Evolutionary conservation across 2,888 invertebrate species (phyloP).

Genomic region (Emmelina monodactyla): DNA sequence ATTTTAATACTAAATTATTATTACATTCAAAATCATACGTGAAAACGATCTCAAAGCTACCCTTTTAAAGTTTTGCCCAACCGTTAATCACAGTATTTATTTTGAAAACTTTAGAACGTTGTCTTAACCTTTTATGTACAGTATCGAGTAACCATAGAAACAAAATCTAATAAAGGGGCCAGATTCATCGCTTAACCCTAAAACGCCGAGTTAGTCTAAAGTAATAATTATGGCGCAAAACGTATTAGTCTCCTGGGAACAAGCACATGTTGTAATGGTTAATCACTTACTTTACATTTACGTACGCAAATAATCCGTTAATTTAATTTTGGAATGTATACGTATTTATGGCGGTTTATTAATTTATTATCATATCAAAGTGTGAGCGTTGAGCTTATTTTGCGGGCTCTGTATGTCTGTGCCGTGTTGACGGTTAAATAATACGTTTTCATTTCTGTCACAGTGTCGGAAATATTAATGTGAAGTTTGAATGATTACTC

Average conservation of each 20-base stretch:
- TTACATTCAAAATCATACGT: too few relatives aligned
- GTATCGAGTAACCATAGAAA: too few relatives aligned
- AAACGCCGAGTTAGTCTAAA: conserved; percentile 60
- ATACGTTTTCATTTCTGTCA: neutral
- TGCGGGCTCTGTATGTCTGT: conserved; percentile 43
- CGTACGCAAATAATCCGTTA: conserved; percentile 60
- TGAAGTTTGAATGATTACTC: too few relatives aligned
- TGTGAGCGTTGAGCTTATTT: conserved; percentile 52
- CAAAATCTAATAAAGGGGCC: too few relatives aligned
- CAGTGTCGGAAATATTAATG: neutral
- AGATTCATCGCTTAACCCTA: too few relatives aligned
- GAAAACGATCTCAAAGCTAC: too few relatives aligned
- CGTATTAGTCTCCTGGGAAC: conserved; percentile 62
- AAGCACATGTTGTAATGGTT: conserved; percentile 56
- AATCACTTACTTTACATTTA: conserved; percentile 62
- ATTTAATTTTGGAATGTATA: conserved; percentile 46
- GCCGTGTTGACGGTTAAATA: conserved; percentile 4
- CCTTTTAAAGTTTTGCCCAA: too few relatives aligned
- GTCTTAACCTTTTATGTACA: too few relatives aligned
- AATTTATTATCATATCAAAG: conserved; percentile 61
- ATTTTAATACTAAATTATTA: too few relatives aligned
- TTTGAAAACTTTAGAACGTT: too few relatives aligned
- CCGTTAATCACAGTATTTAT: too few relatives aligned
- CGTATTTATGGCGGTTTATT: conserved; percentile 58
- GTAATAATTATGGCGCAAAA: conserved; percentile 56